Base-by-base conservation (phyloP, 2,888 invertebrate species). In the Incurvaria masculella region DNA sequence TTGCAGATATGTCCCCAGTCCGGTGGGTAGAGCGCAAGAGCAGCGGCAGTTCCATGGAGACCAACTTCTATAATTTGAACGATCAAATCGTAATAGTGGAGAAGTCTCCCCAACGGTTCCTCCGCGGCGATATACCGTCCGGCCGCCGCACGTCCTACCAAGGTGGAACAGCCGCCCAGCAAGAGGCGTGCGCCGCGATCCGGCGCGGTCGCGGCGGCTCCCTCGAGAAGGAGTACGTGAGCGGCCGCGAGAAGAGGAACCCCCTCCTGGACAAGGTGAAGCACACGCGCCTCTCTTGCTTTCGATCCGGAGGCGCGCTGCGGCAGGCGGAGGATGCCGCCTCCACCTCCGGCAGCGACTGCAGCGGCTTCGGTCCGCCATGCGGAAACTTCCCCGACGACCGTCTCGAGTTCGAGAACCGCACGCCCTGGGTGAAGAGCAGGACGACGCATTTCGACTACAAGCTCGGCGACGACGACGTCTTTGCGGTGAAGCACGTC, bases 251-350 rank as follows among this genome's bases (percentile, higher is more conserved):
- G 66, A 86, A 83, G 62, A 78, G 85, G 49, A 87, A 87, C 62
- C 87, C 87, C 41, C 73, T 88, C 51, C 74, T 87, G 49, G 87
- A 87, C 60, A 82, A 84, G 62, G 87, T 87, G 4, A 86, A 86
- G 63, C 86, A 86, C 61, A 86, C 87, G 44, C 80, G 84, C 61
- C 64, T 88, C 49, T 86, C 86, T 21, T 87, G 87, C 62, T 86
- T 87, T 62, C 79, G 80, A 62, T 81, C 82, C 33, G 79, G 76
- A 57, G 80, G 80, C 41, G 80, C 79, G 48, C 63, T 80, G 44
- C 70, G 80, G 23, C 73, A 79, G 46, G 68, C 71, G 17, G 79
- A 79, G 53, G 76, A 79, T 52, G 72, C 76, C 33, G 70, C 72
- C 10, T 80, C 79, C 3, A 80, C 79, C 2, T 80, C 79, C 26